These are phyloP conservation scores for Sardinella longiceps DNA, from an alignment of 2,797 vertebrate species.

Conservation along the genomic window DNA sequence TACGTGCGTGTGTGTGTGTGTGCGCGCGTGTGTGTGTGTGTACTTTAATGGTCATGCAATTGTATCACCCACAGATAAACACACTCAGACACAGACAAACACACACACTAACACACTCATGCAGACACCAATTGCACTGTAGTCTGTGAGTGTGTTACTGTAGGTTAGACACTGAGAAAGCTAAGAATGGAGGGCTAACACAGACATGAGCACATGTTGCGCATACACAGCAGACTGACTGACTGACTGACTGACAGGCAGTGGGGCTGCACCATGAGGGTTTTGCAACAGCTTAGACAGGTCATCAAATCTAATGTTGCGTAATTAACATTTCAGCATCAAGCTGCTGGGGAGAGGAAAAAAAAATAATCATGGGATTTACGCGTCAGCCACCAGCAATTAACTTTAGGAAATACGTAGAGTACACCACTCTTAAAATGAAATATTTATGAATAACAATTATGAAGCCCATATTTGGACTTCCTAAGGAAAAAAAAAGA, in stretches of 20 bases:
- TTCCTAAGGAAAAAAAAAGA: too few relatives aligned
- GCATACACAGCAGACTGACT: neutral
- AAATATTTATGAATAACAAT: neutral
- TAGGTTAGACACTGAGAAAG: neutral
- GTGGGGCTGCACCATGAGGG: neutral
- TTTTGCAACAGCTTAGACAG: slow-evolving; percentile 7
- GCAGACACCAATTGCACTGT: neutral
- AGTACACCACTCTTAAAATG: neutral
- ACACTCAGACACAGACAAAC: neutral
- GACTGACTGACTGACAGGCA: neutral
- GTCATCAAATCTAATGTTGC: neutral
- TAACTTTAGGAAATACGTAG: neutral
- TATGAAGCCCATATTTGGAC: neutral
- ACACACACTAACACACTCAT: neutral
- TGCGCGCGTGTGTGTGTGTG: neutral
- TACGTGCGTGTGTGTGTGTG: slow-evolving; percentile 12
- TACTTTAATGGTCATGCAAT: slow-evolving; percentile 6
- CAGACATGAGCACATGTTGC: neutral
- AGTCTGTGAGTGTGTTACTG: too few relatives aligned
- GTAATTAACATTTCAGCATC: slow-evolving; percentile 14
- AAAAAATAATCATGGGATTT: neutral
- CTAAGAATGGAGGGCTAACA: neutral
- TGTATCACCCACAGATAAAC: neutral
- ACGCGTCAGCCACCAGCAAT: neutral
- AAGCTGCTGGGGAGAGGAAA: neutral